These are phyloP conservation scores for Buphagus erythrorhynchus DNA, from an alignment of 2,797 vertebrate genomes.

Conservation along the genomic window DNA sequence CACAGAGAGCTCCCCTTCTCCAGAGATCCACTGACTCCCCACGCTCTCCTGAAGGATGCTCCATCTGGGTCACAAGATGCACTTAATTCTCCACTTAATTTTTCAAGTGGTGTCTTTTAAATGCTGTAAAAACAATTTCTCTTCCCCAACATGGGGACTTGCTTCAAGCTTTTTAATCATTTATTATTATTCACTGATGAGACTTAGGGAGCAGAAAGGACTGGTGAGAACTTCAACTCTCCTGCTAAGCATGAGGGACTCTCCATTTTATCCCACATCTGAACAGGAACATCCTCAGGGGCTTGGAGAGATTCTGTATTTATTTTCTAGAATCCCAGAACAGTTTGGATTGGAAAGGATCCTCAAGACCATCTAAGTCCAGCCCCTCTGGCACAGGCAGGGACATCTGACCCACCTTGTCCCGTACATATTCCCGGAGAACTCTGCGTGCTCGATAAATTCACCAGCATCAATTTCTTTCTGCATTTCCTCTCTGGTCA, in stretches of 20 bases:
- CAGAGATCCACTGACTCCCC: background rate
- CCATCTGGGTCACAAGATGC: background rate
- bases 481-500: constrained; percentile 90
- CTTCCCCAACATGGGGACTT: fast-evolving
- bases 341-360: background rate
- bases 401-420: constrained; percentile 83
- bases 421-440: constrained; percentile 95
- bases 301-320: background rate
- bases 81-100: background rate
- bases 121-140: fast-evolving
- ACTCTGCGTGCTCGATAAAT: constrained; percentile 92
- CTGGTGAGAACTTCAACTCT: background rate
- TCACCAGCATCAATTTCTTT: constrained; percentile 82
- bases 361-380: fast-evolving
- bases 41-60: background rate
- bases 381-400: background rate
- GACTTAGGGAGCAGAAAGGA: background rate
- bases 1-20: background rate
- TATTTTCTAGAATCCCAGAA: background rate
- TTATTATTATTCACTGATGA: background rate
- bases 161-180: background rate
- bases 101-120: background rate
- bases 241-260: background rate
- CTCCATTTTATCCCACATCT: background rate
- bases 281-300: background rate